A percentile compares a stretch with the other conserved stretches of the same genome.
Conservation (phyloP, 2,888 invertebrate genomes). For the Nomada ferruginata region DNA sequence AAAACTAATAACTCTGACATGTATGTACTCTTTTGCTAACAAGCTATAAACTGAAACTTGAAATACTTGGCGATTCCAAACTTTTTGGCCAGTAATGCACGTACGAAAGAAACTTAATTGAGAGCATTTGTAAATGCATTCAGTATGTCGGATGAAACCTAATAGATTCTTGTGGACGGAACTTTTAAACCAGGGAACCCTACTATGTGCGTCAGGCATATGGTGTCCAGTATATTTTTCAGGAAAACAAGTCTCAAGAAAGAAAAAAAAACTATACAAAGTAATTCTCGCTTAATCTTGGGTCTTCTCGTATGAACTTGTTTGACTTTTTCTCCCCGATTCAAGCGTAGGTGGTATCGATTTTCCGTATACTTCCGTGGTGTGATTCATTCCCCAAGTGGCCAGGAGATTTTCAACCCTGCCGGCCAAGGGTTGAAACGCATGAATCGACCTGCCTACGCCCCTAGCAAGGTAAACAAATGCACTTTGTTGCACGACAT, state of each 20-base stretch:
- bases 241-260: background rate
- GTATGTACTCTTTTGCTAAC: too few relatives aligned
- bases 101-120: background rate
- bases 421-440: slow-evolving; percentile 42
- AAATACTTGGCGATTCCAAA: too few relatives aligned
- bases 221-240: background rate
- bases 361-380: slow-evolving; percentile 66
- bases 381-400: slow-evolving; percentile 75
- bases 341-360: slow-evolving; percentile 65
- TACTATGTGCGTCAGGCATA: background rate
- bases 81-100: too few relatives aligned
- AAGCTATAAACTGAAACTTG: too few relatives aligned
- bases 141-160: background rate
- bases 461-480: slow-evolving; percentile 31
- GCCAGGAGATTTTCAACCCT: slow-evolving; percentile 66
- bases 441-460: slow-evolving; percentile 43
- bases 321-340: slow-evolving; percentile 10
- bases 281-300: background rate
- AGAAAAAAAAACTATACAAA: background rate
- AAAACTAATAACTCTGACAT: too few relatives aligned
- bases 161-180: background rate
- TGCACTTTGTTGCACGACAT: slow-evolving; percentile 5
- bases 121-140: background rate
- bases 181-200: background rate
- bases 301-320: background rate